A percentile compares a stretch with the other conserved stretches of the same genome.
Conservation (phyloP, 2,797 vertebrate species). For the Spea hammondii region DNA sequence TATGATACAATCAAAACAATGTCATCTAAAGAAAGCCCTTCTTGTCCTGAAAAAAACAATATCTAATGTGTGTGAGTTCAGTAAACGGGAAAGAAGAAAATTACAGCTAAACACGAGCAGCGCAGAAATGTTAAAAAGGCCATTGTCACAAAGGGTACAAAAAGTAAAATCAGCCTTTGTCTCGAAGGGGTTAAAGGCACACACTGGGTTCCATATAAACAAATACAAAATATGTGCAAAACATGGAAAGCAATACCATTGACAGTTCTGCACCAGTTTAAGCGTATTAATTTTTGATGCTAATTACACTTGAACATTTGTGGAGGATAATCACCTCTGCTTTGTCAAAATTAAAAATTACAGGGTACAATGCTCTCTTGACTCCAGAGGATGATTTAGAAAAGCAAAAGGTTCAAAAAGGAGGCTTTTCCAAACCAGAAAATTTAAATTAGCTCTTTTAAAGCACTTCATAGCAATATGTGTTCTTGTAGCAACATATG, state of each 20-base stretch:
- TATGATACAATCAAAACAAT: no score
- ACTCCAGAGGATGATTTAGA: constrained; percentile 9
- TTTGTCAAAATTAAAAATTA: constrained; percentile 26
- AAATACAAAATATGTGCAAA: no score
- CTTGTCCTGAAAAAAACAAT: no score
- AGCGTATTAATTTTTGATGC: constrained; percentile 17
- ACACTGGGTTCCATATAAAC: no score
- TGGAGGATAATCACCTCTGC: constrained; percentile 35
- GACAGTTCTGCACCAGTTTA: not conserved
- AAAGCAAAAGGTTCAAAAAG: not conserved
- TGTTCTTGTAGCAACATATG: not conserved
- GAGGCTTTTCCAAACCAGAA: not conserved
- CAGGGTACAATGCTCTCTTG: not conserved
- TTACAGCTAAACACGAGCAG: no score
- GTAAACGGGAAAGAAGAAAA: no score
- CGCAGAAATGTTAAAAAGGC: no score
- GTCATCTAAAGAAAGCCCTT: no score
- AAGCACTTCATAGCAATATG: constrained; percentile 13
- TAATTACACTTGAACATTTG: constrained; percentile 41
- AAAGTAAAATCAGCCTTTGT: accelerated
- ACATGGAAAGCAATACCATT: not conserved
- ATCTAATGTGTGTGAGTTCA: no score
- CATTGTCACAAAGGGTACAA: no score
- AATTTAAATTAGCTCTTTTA: not conserved
- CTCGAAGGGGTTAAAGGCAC: no score